phyloP scores from a whole-genome alignment of 2,888 invertebrate species.

The Ganaspis brasiliensis region DNA sequence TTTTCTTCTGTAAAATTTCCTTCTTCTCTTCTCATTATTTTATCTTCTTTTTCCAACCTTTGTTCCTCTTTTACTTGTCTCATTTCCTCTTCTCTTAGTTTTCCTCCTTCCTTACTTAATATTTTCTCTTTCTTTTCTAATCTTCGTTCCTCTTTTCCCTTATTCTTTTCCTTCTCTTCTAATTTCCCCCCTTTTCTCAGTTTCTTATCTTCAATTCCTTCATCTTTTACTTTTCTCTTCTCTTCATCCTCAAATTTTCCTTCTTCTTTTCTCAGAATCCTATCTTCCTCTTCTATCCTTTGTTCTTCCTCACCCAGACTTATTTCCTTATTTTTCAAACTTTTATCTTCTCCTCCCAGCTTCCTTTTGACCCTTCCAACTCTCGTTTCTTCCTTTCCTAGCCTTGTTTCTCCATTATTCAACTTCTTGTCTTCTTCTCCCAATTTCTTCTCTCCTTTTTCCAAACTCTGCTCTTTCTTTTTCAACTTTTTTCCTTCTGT shows the following conservation, averaged over 20 bases:
- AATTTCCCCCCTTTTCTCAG: neutral
- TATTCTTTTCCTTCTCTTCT: neutral
- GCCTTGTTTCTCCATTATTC: no score
- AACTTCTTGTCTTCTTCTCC: no score
- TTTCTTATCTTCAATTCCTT: neutral
- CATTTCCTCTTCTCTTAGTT: neutral
- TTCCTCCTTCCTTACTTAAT: neutral
- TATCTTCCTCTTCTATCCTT: no score
- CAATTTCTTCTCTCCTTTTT: no score
- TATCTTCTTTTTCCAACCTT: neutral
- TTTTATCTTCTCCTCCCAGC: neutral
- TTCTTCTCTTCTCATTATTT: neutral
- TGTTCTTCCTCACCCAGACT: no score
- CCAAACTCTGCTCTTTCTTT: neutral
- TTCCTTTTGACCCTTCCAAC: slow-evolving; percentile 30
- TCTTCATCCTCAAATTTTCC: neutral
- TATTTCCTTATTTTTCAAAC: no score
- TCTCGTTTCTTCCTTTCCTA: no score
- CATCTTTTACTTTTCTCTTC: neutral
- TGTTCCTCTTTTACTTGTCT: neutral
- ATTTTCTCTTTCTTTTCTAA: neutral
- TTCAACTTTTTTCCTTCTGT: neutral
- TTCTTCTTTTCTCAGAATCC: no score
- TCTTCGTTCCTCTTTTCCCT: no score
- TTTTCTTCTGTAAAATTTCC: neutral